Evolutionary conservation across 2,888 invertebrate species (phyloP).

Genomic region (Hanleya hanleyi): DNA sequence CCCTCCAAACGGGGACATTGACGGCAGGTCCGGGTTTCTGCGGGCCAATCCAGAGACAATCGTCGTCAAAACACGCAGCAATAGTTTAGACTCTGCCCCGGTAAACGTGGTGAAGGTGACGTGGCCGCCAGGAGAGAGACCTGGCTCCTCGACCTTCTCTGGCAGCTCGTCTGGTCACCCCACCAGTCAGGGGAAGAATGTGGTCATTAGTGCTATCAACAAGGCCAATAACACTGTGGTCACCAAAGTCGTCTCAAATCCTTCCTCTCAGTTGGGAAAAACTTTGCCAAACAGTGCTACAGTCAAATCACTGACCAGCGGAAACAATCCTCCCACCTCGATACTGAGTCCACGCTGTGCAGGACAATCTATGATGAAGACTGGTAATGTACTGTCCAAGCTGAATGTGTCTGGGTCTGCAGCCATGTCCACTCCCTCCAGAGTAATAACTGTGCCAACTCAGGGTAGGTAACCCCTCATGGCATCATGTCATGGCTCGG

Average conservation of each 20-base stretch:
- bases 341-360: constrained; percentile 55
- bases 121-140: constrained; percentile 50
- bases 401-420: too few relatives aligned
- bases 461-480: too few relatives aligned
- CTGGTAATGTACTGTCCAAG: neutral
- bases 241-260: constrained; percentile 57
- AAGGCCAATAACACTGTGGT: constrained; percentile 59
- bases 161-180: constrained; percentile 11
- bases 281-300: constrained; percentile 5
- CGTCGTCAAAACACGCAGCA: constrained; percentile 44
- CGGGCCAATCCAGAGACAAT: constrained; percentile 4
- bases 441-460: too few relatives aligned
- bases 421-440: too few relatives aligned
- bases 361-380: constrained; percentile 45
- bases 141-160: constrained; percentile 24
- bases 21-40: too few relatives aligned
- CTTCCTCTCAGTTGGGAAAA: constrained; percentile 34
- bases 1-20: constrained; percentile 40
- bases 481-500: too few relatives aligned
- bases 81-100: constrained; percentile 46
- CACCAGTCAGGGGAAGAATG: constrained; percentile 51
- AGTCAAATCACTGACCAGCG: constrained; percentile 9
- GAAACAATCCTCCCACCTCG: constrained; percentile 52
- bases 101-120: constrained; percentile 55
- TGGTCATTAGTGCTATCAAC: constrained; percentile 62